phyloP scores from a whole-genome alignment of 2,797 vertebrate genomes.

The Salarias fasciatus region DNA sequence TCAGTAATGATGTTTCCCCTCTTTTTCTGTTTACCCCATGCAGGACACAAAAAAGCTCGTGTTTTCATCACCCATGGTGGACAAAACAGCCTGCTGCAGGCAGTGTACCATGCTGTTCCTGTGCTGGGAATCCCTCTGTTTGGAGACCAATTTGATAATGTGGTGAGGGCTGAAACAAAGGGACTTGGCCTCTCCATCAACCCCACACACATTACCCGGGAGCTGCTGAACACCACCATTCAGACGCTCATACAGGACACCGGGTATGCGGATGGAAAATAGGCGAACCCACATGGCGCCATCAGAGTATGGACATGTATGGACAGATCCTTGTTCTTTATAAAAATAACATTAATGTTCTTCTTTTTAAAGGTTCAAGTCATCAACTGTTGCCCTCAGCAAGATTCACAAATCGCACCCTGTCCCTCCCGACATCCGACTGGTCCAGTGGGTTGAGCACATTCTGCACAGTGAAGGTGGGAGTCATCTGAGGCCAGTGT shows the following conservation, averaged over 20 bases:
- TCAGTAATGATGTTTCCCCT: constrained; percentile 1
- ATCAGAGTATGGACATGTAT: not conserved
- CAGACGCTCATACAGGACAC: constrained; percentile 70
- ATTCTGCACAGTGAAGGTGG: constrained; percentile 72
- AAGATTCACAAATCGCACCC: constrained; percentile 76
- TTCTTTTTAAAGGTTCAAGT: constrained; percentile 72
- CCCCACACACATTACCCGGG: constrained; percentile 68
- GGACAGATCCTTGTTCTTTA: not conserved
- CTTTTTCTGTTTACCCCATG: constrained; percentile 6
- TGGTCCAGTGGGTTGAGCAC: constrained; percentile 80
- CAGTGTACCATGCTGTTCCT: constrained; percentile 80
- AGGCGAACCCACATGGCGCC: too few relatives aligned
- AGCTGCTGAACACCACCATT: constrained; percentile 66
- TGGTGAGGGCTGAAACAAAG: constrained; percentile 74
- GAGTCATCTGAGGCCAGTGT: constrained; percentile 69
- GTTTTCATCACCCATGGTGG: constrained; percentile 83
- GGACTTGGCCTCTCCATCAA: constrained; percentile 72
- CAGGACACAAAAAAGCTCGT: constrained; percentile 71
- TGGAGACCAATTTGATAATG: constrained; percentile 81
- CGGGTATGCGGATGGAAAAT: constrained; percentile 57
- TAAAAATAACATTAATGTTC: not conserved
- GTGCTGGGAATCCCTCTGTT: constrained; percentile 81
- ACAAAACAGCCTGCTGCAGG: constrained; percentile 81
- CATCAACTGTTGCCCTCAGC: constrained; percentile 69
- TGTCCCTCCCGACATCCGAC: constrained; percentile 61